phyloP scores from a whole-genome alignment of 2,797 vertebrate genomes.

The Macrochelys suwanniensis region DNA sequence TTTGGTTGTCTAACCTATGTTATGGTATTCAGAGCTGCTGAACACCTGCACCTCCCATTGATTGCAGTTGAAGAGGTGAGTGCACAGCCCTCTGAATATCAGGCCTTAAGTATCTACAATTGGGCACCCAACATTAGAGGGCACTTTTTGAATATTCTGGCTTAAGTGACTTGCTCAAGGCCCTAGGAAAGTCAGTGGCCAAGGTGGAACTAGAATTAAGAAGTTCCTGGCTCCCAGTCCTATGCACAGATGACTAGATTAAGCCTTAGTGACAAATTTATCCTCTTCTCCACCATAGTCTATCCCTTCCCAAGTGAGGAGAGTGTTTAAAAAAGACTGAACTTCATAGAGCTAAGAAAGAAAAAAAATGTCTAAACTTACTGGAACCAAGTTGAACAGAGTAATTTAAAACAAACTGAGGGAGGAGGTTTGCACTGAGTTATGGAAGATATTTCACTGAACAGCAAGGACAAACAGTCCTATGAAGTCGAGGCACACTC shows the following conservation, averaged over 20 bases:
- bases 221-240: background rate
- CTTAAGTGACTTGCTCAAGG: background rate
- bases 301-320: background rate
- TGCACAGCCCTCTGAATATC: background rate
- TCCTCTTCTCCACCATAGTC: background rate
- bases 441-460: no score
- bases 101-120: background rate
- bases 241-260: background rate
- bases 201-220: background rate
- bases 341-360: background rate
- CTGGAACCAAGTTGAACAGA: background rate
- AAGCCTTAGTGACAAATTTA: background rate
- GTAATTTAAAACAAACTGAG: no score
- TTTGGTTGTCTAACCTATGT: background rate
- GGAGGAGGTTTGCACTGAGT: no score
- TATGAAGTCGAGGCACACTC: no score
- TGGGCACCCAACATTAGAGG: background rate
- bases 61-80: background rate
- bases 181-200: background rate
- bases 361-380: background rate
- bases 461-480: no score
- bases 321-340: background rate
- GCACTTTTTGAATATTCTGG: background rate
- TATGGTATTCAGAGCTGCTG: background rate
- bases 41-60: background rate